Percentiles rank a stretch among this genome's conserved stretches.
These are phyloP conservation scores for Halichoerus grypus DNA, from an alignment of 2,113 vertebrate species.

Conservation along the genomic window DNA sequence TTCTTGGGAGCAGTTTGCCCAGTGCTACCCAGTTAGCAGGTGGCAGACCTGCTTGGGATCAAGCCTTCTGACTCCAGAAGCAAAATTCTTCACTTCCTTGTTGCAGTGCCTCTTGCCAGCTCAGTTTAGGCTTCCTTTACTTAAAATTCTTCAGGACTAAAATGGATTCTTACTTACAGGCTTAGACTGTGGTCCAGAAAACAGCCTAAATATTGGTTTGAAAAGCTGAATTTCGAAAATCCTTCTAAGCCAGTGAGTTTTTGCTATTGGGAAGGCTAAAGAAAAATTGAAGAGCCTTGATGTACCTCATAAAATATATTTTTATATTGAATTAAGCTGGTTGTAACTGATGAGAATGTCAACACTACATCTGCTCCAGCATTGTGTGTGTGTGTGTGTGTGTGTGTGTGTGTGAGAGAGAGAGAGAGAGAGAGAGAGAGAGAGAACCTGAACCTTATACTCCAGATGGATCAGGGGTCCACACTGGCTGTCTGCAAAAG, in stretches of 20 bases:
- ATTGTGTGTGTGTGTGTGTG: background rate
- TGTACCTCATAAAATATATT: background rate
- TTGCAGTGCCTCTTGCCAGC: background rate
- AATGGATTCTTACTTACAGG: background rate
- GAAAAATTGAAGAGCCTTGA: background rate
- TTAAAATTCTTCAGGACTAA: background rate
- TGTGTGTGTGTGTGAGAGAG: background rate
- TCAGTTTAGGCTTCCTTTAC: background rate
- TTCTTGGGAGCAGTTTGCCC: background rate
- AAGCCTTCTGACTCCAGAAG: background rate
- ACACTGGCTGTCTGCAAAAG: background rate
- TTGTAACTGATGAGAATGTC: background rate
- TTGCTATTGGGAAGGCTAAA: background rate
- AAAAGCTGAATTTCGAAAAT: background rate
- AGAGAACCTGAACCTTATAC: background rate
- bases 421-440: background rate
- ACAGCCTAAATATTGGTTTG: background rate
- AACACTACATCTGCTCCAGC: background rate
- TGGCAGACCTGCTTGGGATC: no score
- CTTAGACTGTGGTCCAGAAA: background rate
- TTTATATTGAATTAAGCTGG: background rate
- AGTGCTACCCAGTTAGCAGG: accelerated
- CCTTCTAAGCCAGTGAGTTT: background rate
- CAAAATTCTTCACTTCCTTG: background rate
- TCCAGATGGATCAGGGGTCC: background rate